Evolutionary conservation across 2,113 vertebrate species (phyloP).

Genomic region (Melanostigma gelatinosum): DNA sequence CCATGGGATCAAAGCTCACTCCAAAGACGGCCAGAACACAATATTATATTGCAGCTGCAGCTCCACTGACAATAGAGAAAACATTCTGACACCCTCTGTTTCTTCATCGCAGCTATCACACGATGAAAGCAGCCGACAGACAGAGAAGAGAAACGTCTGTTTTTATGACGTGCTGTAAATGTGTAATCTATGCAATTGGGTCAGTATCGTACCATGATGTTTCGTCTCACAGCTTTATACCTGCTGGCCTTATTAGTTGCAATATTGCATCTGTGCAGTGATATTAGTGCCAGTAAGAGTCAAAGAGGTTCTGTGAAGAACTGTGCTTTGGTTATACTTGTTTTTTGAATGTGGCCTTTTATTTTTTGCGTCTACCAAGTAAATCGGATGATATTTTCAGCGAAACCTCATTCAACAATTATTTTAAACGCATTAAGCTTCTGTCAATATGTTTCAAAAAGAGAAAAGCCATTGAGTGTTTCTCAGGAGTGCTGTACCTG

Average conservation of each 20-base stretch:
- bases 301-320: not conserved
- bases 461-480: not conserved
- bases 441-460: not conserved
- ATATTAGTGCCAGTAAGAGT: not conserved
- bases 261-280: not conserved
- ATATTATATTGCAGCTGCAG: not conserved
- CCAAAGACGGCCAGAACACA: no score
- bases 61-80: not conserved
- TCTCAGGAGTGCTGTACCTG: not conserved
- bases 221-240: not conserved
- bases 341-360: not conserved
- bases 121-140: constrained; percentile 29
- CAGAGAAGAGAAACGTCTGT: constrained; percentile 7
- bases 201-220: not conserved
- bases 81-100: constrained; percentile 2
- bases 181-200: not conserved
- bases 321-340: not conserved
- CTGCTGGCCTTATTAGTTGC: not conserved
- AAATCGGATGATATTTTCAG: not conserved
- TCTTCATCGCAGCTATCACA: not conserved
- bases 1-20: not conserved
- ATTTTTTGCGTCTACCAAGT: not conserved
- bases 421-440: not conserved
- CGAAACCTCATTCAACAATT: not conserved
- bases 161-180: constrained; percentile 48